phyloP scores from a whole-genome alignment of 2,113 vertebrate genomes.

The Meleagris gallopavo region DNA sequence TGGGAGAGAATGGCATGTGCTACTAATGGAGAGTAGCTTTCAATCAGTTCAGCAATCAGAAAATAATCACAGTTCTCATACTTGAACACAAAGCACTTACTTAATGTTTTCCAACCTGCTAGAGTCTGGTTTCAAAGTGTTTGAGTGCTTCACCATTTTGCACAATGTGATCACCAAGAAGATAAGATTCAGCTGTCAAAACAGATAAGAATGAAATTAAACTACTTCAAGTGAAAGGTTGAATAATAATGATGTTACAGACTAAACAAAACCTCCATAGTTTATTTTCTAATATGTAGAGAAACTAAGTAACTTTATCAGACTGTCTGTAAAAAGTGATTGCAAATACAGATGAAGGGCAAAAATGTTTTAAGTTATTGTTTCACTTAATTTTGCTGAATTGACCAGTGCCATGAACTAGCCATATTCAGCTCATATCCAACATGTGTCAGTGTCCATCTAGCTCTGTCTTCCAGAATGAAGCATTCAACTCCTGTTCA shows the following conservation, averaged over 20 bases:
- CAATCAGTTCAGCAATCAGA: slow-evolving; percentile 78
- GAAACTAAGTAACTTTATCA: neutral
- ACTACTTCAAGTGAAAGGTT: slow-evolving; percentile 49
- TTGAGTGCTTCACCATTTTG: slow-evolving; percentile 99
- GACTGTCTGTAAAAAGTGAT: neutral
- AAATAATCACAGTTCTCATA: slow-evolving; percentile 77
- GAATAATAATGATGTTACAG: slow-evolving; percentile 54
- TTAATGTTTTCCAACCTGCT: slow-evolving; percentile 99
- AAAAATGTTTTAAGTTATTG: neutral
- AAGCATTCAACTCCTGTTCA: neutral
- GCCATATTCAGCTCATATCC: neutral
- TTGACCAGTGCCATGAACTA: neutral
- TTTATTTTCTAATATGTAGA: slow-evolving; percentile 41
- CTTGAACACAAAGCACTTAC: slow-evolving; percentile 89
- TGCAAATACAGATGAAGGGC: neutral
- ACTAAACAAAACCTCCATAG: slow-evolving; percentile 39
- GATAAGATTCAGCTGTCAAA: slow-evolving; percentile 97
- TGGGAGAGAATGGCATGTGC: slow-evolving; percentile 70
- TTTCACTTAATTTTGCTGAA: neutral
- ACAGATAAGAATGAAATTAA: slow-evolving; percentile 82
- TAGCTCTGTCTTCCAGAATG: neutral
- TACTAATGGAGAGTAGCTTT: slow-evolving; percentile 78
- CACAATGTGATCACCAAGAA: slow-evolving; percentile 99
- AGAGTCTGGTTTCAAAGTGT: slow-evolving; percentile 99
- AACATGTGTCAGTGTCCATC: neutral